Conservation (phyloP, 2,113 vertebrate genomes). For the Myrmecophaga tridactyla region DNA sequence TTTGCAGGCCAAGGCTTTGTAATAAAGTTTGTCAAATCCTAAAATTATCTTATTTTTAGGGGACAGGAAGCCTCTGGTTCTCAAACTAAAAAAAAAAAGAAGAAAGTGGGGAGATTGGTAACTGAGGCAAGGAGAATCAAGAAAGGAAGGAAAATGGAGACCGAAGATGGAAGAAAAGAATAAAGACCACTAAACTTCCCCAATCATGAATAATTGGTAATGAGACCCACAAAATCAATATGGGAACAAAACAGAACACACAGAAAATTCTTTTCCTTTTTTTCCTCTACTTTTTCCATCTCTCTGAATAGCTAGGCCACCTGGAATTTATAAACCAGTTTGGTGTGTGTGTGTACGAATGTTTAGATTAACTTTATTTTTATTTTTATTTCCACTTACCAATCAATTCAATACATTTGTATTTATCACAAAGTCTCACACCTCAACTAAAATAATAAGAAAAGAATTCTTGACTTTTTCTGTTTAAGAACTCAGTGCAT, state of each 20-base stretch:
- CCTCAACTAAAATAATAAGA: neutral
- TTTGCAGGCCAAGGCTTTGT: neutral
- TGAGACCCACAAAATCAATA: neutral
- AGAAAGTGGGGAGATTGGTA: neutral
- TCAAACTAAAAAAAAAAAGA: neutral
- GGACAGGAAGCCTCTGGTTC: neutral
- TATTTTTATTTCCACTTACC: neutral
- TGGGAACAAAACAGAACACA: neutral
- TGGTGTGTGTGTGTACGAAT: too few species aligned
- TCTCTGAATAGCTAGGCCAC: neutral
- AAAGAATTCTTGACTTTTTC: neutral
- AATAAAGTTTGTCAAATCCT: neutral
- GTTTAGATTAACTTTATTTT: neutral
- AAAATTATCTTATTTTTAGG: neutral
- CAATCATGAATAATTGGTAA: neutral
- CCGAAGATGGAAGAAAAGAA: neutral
- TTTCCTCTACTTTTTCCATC: neutral
- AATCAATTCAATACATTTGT: neutral
- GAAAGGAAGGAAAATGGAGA: neutral
- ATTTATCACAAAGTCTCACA: neutral
- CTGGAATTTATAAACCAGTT: neutral
- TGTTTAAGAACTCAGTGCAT: neutral
- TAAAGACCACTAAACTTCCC: neutral
- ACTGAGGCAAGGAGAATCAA: neutral
- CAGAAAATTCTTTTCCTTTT: neutral